phyloP scores from a whole-genome alignment of 2,797 vertebrate genomes.

The Pseudochirops cupreus region DNA sequence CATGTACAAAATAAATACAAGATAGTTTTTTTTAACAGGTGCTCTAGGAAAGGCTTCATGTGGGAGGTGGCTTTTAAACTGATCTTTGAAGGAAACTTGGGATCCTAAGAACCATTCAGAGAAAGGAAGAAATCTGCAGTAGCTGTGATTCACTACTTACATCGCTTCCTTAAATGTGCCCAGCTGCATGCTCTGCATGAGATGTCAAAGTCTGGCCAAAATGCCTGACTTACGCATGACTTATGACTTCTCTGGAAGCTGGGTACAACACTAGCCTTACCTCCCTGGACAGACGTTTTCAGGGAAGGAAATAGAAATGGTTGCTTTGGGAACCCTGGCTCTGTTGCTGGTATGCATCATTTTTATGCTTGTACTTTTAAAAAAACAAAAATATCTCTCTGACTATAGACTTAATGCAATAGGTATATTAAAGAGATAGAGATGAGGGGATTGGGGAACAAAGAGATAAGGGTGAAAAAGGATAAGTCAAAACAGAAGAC shows the following conservation, averaged over 20 bases:
- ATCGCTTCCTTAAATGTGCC: neutral
- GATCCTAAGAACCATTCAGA: neutral
- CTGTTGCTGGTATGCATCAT: neutral
- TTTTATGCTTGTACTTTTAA: neutral
- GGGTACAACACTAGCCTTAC: constrained; percentile 11
- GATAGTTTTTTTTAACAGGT: neutral
- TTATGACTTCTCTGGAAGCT: neutral
- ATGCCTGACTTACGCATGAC: neutral
- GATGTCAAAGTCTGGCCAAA: neutral
- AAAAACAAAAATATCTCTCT: constrained; percentile 17
- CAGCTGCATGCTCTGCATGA: neutral
- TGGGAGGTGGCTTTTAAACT: neutral
- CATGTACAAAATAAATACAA: neutral
- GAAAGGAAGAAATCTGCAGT: neutral
- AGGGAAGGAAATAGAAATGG: constrained; percentile 30
- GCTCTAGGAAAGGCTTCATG: neutral
- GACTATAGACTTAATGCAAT: neutral
- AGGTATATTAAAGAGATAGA: neutral
- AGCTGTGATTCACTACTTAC: neutral
- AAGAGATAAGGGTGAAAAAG: neutral
- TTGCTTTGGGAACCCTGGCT: neutral
- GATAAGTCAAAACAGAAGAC: neutral
- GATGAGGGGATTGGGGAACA: neutral
- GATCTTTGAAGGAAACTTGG: neutral
- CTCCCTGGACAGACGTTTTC: neutral